A percentile compares a stretch with the other conserved stretches of the same genome.
Evolutionary conservation across 2,113 vertebrate genomes (phyloP).

Genomic region (Ceuthmochares aereus): DNA sequence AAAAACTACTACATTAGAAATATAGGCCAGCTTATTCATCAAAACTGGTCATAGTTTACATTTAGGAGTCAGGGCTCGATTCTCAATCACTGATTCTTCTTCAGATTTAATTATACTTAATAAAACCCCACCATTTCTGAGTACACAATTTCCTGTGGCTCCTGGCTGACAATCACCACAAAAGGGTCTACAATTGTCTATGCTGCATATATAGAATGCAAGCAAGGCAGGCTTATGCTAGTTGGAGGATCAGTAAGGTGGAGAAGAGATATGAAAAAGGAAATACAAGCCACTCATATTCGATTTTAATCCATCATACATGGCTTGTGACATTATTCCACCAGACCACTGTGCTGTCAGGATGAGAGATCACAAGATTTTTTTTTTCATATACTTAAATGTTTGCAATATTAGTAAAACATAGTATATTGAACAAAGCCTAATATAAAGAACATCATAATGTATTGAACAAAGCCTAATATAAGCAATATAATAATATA

Average conservation of each 20-base stretch:
- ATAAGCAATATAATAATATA: too few relatives aligned
- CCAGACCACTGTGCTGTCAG: not conserved
- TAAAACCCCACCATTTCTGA: not conserved
- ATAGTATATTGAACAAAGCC: not conserved
- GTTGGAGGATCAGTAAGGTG: not conserved
- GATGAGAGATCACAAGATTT: slow-evolving; percentile 23
- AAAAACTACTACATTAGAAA: not conserved
- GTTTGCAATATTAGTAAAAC: not conserved
- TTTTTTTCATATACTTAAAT: slow-evolving; percentile 13
- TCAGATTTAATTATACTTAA: not conserved
- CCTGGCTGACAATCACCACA: not conserved
- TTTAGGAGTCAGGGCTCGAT: not conserved
- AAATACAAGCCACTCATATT: not conserved
- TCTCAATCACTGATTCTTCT: not conserved
- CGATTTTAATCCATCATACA: slow-evolving; percentile 30
- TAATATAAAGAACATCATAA: too few relatives aligned
- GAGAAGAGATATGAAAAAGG: not conserved
- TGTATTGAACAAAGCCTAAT: not conserved
- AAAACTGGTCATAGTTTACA: not conserved
- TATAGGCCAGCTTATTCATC: not conserved
- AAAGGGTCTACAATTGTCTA: not conserved
- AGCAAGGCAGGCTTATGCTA: not conserved
- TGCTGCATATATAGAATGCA: not conserved
- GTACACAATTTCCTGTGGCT: not conserved
- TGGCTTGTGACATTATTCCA: slow-evolving; percentile 29